Conservation (phyloP, 2,797 vertebrate species). For the Liasis olivaceus region DNA sequence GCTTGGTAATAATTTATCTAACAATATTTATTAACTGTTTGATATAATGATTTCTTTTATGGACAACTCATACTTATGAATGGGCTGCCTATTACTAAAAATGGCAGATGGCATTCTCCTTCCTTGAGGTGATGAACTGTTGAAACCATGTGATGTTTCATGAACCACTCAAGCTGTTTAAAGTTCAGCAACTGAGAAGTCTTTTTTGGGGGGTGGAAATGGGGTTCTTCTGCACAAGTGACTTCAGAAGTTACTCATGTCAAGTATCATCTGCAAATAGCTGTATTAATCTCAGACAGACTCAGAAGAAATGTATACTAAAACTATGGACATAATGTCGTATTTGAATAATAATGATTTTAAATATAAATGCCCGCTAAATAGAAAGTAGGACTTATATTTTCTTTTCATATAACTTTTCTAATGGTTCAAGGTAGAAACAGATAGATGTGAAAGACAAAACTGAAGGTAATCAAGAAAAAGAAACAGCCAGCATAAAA, state of each 20-base stretch:
- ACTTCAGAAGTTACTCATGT: neutral
- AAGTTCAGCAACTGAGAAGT: neutral
- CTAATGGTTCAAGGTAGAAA: neutral
- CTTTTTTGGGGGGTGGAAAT: neutral
- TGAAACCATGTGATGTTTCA: neutral
- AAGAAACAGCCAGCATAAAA: neutral
- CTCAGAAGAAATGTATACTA: neutral
- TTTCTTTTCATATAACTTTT: neutral
- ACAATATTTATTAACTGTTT: conserved; percentile 15
- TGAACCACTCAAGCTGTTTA: neutral
- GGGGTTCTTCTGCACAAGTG: neutral
- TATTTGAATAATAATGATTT: neutral
- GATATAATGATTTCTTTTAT: conserved; percentile 8
- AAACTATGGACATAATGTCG: neutral
- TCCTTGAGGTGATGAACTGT: neutral
- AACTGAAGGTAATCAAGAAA: neutral
- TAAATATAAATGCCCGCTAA: neutral
- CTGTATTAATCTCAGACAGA: neutral
- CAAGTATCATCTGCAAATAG: neutral
- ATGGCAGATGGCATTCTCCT: neutral
- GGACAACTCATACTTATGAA: neutral
- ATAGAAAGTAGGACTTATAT: neutral
- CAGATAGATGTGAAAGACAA: too few relatives aligned
- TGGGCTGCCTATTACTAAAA: neutral
- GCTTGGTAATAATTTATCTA: neutral